A percentile compares a stretch with the other conserved stretches of the same genome.
These are phyloP conservation scores for Glaucomys volans DNA, from an alignment of 2,113 vertebrate genomes.

Conservation along the genomic window DNA sequence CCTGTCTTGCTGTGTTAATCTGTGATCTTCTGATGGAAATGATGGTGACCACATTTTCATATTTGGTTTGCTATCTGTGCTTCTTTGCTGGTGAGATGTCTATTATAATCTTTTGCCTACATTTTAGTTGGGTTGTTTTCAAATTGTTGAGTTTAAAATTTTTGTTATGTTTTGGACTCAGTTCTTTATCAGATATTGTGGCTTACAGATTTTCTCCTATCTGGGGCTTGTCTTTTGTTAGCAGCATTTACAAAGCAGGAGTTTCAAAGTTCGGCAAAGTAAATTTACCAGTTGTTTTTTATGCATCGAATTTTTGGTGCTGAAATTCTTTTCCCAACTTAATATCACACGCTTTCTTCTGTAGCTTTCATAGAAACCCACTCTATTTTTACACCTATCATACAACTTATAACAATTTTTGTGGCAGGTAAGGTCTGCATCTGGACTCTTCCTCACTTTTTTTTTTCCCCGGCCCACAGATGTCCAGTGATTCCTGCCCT, in stretches of 20 bases:
- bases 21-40: not conserved
- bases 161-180: not conserved
- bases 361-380: not conserved
- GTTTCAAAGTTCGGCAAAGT: not conserved
- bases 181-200: not conserved
- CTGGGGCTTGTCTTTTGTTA: not conserved
- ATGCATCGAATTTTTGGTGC: not conserved
- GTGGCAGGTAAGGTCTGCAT: not conserved
- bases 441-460: not conserved
- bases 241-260: not conserved
- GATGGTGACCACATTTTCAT: not conserved
- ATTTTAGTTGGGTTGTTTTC: not conserved
- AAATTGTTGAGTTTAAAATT: not conserved
- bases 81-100: not conserved
- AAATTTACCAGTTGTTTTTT: not conserved
- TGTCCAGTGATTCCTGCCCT: not conserved
- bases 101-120: not conserved
- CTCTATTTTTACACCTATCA: not conserved
- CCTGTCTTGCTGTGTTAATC: not conserved
- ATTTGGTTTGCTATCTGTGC: not conserved
- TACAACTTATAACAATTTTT: not conserved
- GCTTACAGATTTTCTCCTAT: not conserved
- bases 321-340: not conserved
- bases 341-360: not conserved
- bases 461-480: not conserved